Conservation (phyloP, 2,797 vertebrate genomes). For the Okamejei kenojei region DNA sequence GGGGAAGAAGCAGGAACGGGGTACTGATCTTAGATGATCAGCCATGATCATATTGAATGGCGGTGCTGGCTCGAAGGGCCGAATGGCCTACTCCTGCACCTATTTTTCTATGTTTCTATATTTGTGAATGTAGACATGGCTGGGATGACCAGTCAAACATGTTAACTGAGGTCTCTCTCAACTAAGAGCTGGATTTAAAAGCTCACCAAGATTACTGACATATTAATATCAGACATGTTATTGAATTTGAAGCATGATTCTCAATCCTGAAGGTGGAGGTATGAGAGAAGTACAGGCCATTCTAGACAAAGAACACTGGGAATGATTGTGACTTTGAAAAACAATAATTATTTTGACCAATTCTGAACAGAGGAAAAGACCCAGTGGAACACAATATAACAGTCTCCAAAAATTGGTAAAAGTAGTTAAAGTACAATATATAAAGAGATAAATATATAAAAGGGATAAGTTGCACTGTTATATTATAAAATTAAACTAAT, state of each 20-base stretch:
- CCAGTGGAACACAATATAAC: not conserved
- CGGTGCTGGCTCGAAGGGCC: too few species aligned
- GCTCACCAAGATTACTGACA: not conserved
- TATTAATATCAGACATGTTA: not conserved
- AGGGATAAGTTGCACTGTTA: not conserved
- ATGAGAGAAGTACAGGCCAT: not conserved
- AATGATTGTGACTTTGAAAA: not conserved
- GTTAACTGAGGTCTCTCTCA: not conserved
- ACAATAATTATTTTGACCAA: not conserved
- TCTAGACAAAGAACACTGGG: not conserved
- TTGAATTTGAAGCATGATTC: not conserved
- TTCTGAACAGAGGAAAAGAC: not conserved
- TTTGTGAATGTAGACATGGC: too few species aligned
- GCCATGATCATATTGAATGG: too few species aligned
- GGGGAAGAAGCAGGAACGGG: too few species aligned
- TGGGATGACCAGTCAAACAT: not conserved
- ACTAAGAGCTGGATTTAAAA: not conserved
- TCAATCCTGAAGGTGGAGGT: not conserved
- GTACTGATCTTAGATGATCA: too few species aligned
- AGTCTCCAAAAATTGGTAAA: not conserved
- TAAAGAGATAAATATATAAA: not conserved
- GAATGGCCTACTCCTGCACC: too few species aligned
- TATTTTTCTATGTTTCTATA: too few species aligned
- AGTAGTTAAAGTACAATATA: not conserved
- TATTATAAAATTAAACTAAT: not conserved